Evolutionary conservation across 2,888 invertebrate genomes (phyloP), one percentile per base, ranked within the genome.

Genomic region (Flexamia atlantica): DNA sequence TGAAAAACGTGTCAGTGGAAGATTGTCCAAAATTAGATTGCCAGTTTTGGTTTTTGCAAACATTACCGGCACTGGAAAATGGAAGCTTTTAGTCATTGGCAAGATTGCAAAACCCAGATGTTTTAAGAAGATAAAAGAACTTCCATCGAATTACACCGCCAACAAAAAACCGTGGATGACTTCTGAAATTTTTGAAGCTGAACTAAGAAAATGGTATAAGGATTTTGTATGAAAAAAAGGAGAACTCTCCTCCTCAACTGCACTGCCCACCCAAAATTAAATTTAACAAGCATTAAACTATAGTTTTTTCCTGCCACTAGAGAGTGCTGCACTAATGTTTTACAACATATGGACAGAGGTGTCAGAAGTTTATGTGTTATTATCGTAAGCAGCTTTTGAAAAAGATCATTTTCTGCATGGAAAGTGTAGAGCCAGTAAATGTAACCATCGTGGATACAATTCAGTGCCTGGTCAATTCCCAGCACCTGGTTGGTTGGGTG

Each of bases 51-150:
- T 89, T 60, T 87, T 87, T 85, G 87, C 88, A 7, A 89, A 89
- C 86, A 88, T 88, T 87, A 86, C 85, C 85, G 89, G 89, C 32
- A 85, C 87, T 85, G 88, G 88, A 86, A 89, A 89, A 88, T 85
- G 86, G 82, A 88, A 88, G 83, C 60, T 64, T 60, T 20, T 60
- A 17, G 60, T 60, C 4, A 81, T 60, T 32, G 81, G 30, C n/a
- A 46, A 79, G 50, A 46, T 25, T 46, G 46, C 46, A n/a, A 79
- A n/a, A n/a, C n/a, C n/a, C n/a, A n/a, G 82, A 46, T 82, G 82
- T 68, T 82, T 82, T 28, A 82, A 82, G 50, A 79, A 80, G 20
- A 53, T 81, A 12, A 82, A 40, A 60, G 57, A 40, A 53, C 74
- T 83, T 74, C 83, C 74, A 32, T 40, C 32, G 14, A 76, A 40